Evolutionary conservation across 2,113 vertebrate species (phyloP).

Genomic region (Edolisoma coerulescens): DNA sequence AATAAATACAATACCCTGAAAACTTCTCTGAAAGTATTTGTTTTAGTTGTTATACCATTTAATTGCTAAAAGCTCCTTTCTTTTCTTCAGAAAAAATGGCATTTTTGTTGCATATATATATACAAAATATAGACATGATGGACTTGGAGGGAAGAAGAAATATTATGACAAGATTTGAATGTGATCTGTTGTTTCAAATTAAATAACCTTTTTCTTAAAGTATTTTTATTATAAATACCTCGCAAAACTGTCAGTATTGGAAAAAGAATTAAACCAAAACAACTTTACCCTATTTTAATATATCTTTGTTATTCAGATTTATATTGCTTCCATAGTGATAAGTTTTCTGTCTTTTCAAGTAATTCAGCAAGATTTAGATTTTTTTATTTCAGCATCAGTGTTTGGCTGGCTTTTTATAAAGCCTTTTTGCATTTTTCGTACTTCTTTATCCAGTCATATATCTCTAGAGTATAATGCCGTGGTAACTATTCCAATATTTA

Average conservation of each 20-base stretch:
- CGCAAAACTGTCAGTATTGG: conserved; percentile 19
- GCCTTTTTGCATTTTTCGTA: background rate
- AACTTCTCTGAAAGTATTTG: background rate
- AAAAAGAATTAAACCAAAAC: conserved; percentile 11
- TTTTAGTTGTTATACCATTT: background rate
- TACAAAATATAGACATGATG: background rate
- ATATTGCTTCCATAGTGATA: background rate
- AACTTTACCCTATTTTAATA: conserved; percentile 33
- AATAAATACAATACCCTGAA: background rate
- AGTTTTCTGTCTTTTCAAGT: background rate
- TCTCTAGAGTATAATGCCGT: background rate
- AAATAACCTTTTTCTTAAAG: background rate
- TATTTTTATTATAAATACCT: conserved; percentile 19
- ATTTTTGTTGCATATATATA: background rate
- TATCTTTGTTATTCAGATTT: conserved; percentile 37
- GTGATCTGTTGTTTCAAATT: conserved; percentile 8
- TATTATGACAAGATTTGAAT: background rate
- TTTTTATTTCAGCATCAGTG: background rate
- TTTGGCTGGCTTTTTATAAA: background rate
- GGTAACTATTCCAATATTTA: background rate
- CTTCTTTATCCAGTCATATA: background rate
- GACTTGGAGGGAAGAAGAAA: background rate
- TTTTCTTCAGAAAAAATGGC: background rate
- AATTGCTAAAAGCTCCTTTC: background rate
- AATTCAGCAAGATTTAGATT: background rate